These are phyloP conservation scores for Chaenodraco wilsoni DNA, from an alignment of 2,797 vertebrate genomes.

Conservation along the genomic window DNA sequence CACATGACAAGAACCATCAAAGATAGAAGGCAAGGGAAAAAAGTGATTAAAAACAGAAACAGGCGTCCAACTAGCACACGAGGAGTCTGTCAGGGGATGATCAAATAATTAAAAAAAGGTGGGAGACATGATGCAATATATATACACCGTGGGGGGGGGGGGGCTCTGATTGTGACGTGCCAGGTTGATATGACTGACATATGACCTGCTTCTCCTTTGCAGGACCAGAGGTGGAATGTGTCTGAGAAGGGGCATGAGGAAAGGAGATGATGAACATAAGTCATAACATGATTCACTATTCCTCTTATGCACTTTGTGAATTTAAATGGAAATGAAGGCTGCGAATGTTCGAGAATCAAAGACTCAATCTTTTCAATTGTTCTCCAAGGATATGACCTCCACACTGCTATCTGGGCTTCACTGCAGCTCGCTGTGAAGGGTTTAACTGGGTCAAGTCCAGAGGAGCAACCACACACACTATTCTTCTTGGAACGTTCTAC, in stretches of 20 bases:
- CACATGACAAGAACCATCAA: conserved; percentile 61
- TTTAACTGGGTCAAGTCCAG: background rate
- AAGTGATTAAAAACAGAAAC: conserved; percentile 45
- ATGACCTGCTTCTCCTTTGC: background rate
- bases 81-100: conserved; percentile 26
- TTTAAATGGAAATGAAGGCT: background rate
- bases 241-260: background rate
- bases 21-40: conserved; percentile 42
- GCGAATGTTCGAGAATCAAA: conserved; percentile 7
- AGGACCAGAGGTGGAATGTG: conserved; percentile 25
- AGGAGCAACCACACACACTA: background rate
- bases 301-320: background rate
- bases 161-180: conserved; percentile 1
- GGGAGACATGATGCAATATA: conserved; percentile 16
- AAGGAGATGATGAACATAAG: background rate
- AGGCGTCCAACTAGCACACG: conserved; percentile 25
- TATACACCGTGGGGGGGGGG: background rate
- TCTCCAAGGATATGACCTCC: background rate
- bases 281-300: background rate
- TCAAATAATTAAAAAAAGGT: conserved; percentile 20
- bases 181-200: conserved; percentile 5
- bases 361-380: background rate
- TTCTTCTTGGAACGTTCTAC: background rate
- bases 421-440: background rate
- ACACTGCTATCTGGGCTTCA: conserved; percentile 5